phyloP scores from a whole-genome alignment of 2,113 vertebrate species.

The Shinisaurus crocodilurus region DNA sequence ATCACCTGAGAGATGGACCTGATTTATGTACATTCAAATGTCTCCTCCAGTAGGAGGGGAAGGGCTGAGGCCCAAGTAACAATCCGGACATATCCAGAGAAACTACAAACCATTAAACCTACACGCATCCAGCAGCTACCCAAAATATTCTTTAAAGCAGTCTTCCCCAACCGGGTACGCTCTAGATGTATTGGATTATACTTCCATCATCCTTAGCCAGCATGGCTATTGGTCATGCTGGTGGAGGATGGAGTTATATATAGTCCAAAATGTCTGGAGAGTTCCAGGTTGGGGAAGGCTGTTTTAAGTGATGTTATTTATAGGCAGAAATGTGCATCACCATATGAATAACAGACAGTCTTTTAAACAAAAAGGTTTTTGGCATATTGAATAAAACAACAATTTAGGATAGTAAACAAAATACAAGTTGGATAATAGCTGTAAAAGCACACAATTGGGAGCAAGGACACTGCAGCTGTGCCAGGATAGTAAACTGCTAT shows the following conservation, averaged over 20 bases:
- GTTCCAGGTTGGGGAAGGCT: too few relatives aligned
- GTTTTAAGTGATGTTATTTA: too few relatives aligned
- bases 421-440: neutral
- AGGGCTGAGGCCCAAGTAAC: neutral
- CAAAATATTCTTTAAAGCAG: neutral
- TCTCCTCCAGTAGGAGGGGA: too few relatives aligned
- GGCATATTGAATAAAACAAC: neutral
- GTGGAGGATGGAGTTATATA: too few relatives aligned
- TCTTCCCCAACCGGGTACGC: too few relatives aligned
- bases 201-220: too few relatives aligned
- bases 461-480: neutral
- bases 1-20: neutral
- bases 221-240: too few relatives aligned
- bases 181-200: too few relatives aligned
- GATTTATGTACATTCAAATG: neutral
- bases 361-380: neutral
- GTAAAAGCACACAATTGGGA: neutral
- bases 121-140: neutral
- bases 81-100: neutral
- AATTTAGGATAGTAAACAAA: neutral
- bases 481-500: neutral
- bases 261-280: too few relatives aligned
- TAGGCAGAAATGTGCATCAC: neutral
- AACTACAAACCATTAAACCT: neutral
- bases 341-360: neutral